Evolutionary conservation across 2,797 vertebrate species (phyloP).

Genomic region (Oreochromis grahami): DNA sequence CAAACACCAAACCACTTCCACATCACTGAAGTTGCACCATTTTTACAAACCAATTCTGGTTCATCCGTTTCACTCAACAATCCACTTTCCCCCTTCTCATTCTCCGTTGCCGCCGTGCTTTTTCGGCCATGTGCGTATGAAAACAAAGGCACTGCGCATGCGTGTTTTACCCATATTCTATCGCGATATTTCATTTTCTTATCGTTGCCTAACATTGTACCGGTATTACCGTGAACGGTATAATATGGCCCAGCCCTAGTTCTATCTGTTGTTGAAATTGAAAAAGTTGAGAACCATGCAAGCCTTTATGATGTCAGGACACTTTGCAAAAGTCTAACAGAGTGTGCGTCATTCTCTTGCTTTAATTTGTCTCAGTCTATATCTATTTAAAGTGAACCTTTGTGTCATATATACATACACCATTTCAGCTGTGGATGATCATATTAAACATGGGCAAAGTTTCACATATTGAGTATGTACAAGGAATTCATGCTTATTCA

Average conservation of each 20-base stretch:
- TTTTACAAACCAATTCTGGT: too few species aligned
- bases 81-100: not conserved
- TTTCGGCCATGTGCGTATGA: not conserved
- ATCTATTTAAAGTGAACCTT: not conserved
- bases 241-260: not conserved
- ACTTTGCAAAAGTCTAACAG: not conserved
- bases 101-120: not conserved
- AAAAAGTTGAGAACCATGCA: not conserved
- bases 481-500: not conserved
- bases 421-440: fast-evolving
- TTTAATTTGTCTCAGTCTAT: not conserved
- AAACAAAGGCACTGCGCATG: not conserved
- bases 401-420: not conserved
- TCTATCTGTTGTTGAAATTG: not conserved
- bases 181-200: not conserved
- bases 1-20: too few species aligned
- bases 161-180: not conserved
- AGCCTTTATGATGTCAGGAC: not conserved
- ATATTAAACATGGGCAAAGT: not conserved
- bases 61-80: too few species aligned
- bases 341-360: fast-evolving
- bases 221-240: not conserved
- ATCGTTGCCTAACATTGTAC: not conserved
- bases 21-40: too few species aligned
- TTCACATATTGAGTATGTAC: not conserved